Evolutionary conservation across 2,113 vertebrate genomes (phyloP).

Genomic region (Epinephelus fuscoguttatus): DNA sequence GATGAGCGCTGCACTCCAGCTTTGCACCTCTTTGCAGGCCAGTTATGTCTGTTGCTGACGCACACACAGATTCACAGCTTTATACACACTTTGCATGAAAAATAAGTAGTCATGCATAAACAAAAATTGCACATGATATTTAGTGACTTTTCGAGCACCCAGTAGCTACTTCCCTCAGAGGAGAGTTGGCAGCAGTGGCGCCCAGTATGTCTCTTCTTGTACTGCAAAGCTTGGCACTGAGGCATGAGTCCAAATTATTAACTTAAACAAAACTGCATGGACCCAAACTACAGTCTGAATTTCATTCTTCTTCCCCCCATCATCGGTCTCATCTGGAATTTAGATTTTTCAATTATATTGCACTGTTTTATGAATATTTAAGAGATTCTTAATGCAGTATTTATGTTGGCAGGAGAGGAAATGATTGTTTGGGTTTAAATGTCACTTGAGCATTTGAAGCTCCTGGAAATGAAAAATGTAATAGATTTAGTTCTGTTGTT

Average conservation of each 20-base stretch:
- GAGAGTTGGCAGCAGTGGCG: not conserved
- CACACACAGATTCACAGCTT: not conserved
- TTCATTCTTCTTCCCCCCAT: not conserved
- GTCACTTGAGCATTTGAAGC: constrained; percentile 8
- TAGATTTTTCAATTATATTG: not conserved
- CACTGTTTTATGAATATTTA: constrained; percentile 24
- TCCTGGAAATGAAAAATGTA: not conserved
- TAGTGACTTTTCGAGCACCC: not conserved
- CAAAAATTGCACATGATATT: not conserved
- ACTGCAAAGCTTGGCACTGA: not conserved
- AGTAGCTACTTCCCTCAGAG: not conserved
- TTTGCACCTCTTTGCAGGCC: too few relatives aligned
- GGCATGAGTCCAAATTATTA: constrained; percentile 2
- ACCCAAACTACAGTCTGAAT: not conserved
- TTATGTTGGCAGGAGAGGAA: constrained; percentile 9
- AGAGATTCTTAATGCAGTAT: constrained; percentile 22
- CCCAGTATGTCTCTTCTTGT: not conserved
- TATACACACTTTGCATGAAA: not conserved
- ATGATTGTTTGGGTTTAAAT: constrained; percentile 23
- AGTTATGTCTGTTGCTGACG: too few relatives aligned
- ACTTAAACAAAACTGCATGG: not conserved
- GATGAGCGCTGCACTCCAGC: too few relatives aligned
- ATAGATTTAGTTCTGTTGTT: not conserved
- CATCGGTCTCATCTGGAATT: not conserved
- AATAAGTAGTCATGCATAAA: not conserved